Evolutionary conservation across 2,888 invertebrate genomes (phyloP), one percentile per base, ranked within the genome.

Genomic region (Pterostichus madidus): DNA sequence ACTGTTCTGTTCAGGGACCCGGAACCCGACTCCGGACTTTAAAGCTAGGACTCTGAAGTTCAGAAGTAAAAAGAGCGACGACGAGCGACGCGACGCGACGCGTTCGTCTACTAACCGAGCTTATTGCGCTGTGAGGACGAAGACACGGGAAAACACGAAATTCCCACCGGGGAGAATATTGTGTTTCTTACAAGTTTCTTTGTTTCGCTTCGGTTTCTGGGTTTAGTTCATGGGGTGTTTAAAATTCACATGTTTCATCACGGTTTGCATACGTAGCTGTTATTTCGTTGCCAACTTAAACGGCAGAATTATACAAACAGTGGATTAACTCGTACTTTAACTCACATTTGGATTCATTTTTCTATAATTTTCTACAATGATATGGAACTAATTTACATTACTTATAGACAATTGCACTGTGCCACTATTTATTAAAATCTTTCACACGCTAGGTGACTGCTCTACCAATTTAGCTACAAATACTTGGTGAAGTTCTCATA

Each of bases 181-280:
- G 68, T 71, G 68, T 71, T 71, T 71, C 68, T 71, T 44, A 71
- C 39, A 71, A 71, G 39, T 71, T 71, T 71, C 68, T 44, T 68
- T 68, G 31, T 64, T 64, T 64, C 35, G 35, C 8, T 11, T 64
- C 31, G 64, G 24, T 24, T 24, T 24, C 24, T 64, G 59, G 49
- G n/a, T 49, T 56, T 56, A 17, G 15, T 17, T 44, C 8, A 11
- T 15, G 44, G 68, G 0, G 13, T 15, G 68, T 17, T 71, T 44
- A 71, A 71, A 71, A 71, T 71, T 71, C 68, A 71, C 68, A 39
- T 39, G 39, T 17, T 44, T 71, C 11, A 3, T 17, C 68, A 39
- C 17, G 15, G 61, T 61, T 61, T 61, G 31, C 56, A 24, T 39
- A 39, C 7, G 6, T 39, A 39, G 6, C 39, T 39, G 7, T 5